These are phyloP conservation scores for Drosophila virilis DNA, from an alignment of 1,140 invertebrate genomes.

Conservation along the genomic window DNA sequence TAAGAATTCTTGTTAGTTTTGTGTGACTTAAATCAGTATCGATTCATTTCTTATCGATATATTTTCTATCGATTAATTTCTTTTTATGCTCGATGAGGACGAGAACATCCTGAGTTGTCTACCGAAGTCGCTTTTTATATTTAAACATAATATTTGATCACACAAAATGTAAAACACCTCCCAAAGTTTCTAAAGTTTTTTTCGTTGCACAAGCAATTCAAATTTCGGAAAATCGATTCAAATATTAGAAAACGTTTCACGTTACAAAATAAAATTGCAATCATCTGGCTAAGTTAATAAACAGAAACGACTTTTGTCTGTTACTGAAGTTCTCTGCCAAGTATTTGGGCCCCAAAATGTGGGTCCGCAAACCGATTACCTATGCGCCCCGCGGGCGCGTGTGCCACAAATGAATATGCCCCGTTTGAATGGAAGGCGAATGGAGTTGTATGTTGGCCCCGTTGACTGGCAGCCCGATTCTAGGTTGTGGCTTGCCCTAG, in stretches of 20 bases:
- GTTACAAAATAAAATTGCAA: conserved; percentile 2
- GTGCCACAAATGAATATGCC: neutral
- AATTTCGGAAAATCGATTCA: neutral
- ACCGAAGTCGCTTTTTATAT: no score
- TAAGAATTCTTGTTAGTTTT: no score
- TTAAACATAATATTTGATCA: no score
- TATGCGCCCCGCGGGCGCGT: neutral
- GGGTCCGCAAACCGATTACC: neutral
- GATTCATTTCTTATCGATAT: no score
- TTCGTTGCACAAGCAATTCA: no score
- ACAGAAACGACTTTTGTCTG: neutral
- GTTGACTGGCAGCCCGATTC: neutral
- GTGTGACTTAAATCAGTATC: no score
- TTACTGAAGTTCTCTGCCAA: neutral
- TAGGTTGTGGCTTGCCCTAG: neutral
- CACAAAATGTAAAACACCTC: no score
- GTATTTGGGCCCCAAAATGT: neutral
- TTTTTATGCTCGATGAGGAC: no score
- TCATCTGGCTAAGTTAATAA: conserved; percentile 4
- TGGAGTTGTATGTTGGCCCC: no score
- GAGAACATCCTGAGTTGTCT: no score
- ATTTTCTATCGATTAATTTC: no score
- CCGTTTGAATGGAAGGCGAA: neutral
- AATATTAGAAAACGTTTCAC: neutral
- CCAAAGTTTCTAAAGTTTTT: no score